Evolutionary conservation across 2,113 vertebrate species (phyloP), one percentile per base, ranked within the genome.

Genomic region (Elephas maximus): DNA sequence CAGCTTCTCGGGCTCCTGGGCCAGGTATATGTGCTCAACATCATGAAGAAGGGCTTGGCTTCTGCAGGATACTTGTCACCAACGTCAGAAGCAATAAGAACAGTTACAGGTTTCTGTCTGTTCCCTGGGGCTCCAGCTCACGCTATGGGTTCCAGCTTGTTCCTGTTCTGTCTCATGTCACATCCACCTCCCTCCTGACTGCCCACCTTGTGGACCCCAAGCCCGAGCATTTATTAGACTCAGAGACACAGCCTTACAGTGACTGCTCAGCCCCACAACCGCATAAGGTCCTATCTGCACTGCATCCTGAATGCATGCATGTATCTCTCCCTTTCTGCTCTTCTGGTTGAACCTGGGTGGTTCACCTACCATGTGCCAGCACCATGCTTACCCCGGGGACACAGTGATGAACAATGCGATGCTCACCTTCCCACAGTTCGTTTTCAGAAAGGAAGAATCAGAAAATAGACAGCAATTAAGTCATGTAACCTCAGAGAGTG

Each of bases 321-420:
- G 17, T 10, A 14, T 4, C 48, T 9, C 17, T 73, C 53, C 10
- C 6, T 20, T 44, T 89, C 79, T 41, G n/a, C 30, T 71, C 79
- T 37, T 78, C 28, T 30, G 1, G 26, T 30, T 44, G 71, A 62
- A 20, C n/a, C 83, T 63, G 62, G 69, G 9, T 48, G 76, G 48
- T 10, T 9, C 2, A 23, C 48, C 77, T 41, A 2, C 24, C 18
- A 2, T 1, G 67, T 69, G 48, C 33, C 10, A 6, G 60, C 17
- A 1, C 60, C 2, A 2, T 53, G 44, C 11, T 11, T 5, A 26
- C 18, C 37, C 5, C 28, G 63, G 28, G 74, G 15, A 53, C 8
- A 21, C 3, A 1, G 6, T 2, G 20, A 37, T 4, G 62, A 37
- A 69, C 20, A 44, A 1, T 17, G 57, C 0, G 62, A 41, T 0